Conservation (phyloP, 2,888 invertebrate genomes). For the Stegophylla sp. region DNA sequence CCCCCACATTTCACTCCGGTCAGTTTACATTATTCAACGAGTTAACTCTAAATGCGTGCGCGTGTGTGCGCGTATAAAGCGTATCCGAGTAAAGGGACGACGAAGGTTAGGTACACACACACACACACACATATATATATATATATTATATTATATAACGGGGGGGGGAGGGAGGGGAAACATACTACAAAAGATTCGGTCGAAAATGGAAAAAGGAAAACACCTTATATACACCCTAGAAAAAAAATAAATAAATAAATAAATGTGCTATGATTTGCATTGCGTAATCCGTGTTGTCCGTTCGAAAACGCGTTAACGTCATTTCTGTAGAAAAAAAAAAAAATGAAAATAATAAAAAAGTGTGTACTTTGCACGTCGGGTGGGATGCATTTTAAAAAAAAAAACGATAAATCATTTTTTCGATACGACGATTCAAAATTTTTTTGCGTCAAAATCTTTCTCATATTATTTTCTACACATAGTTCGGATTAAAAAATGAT, state of each 20-base stretch:
- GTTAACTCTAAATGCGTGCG: neutral
- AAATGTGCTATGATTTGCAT: neutral
- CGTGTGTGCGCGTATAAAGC: neutral
- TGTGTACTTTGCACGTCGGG: too few species aligned
- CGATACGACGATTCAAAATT: too few species aligned
- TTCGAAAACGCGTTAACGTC: too few species aligned
- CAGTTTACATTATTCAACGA: conserved; percentile 33
- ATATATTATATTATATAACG: too few species aligned
- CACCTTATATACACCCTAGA: neutral
- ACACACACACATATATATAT: too few species aligned
- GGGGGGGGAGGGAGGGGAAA: neutral
- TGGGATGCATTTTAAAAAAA: too few species aligned
- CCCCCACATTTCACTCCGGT: neutral
- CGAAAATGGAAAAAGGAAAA: neutral
- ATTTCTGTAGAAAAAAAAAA: neutral
- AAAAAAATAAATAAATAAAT: too few species aligned
- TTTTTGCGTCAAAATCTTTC: too few species aligned
- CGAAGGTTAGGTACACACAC: neutral
- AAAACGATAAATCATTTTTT: too few species aligned
- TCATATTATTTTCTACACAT: too few species aligned
- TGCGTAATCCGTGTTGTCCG: neutral
- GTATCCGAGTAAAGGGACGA: neutral
- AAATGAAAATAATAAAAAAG: too few species aligned
- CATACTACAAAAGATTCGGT: neutral
- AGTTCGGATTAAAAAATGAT: too few species aligned